A percentile compares a stretch with the other conserved stretches of the same genome.
phyloP scores from a whole-genome alignment of 53 echinoderm and acorn worm genomes.

The Echinarachnius parma region DNA sequence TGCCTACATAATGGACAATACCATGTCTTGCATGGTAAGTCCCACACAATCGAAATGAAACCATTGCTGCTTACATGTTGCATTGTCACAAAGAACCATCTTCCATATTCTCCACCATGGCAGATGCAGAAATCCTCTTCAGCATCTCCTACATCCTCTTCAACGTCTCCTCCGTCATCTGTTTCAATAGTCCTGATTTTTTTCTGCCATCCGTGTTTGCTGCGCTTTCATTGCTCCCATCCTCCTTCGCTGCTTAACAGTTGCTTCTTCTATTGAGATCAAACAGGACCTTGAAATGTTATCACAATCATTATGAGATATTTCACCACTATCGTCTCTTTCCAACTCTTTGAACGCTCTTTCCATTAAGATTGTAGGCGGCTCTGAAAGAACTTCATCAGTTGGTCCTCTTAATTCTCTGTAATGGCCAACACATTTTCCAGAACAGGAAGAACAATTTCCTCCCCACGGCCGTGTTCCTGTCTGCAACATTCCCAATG shows the following conservation, averaged over 20 bases:
- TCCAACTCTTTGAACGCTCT: background rate
- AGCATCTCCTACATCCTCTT: too few relatives aligned
- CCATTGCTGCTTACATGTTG: conserved; percentile 14
- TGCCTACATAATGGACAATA: conserved; percentile 10
- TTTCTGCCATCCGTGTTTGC: conserved; percentile 16
- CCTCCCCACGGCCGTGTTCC: background rate
- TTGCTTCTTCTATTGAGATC: conserved; percentile 18
- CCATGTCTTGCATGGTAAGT: background rate
- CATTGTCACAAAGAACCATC: conserved; percentile 23
- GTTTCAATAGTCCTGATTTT: conserved; percentile 3
- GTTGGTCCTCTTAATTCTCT: background rate
- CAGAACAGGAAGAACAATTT: conserved; percentile 1
- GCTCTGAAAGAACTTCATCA: background rate
- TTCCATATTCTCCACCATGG: background rate
- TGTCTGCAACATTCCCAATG: too few relatives aligned
- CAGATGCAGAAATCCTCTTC: conserved; percentile 27
- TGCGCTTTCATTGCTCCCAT: conserved; percentile 17
- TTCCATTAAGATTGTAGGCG: background rate
- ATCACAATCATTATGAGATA: background rate
- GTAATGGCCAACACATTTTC: conserved; percentile 14
- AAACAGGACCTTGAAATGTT: background rate
- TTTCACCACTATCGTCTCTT: background rate
- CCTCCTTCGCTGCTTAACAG: conserved; percentile 8
- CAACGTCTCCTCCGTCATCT: background rate
- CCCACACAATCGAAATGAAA: conserved; percentile 23